phyloP scores from a whole-genome alignment of 2,797 vertebrate genomes.

The Poeciliopsis paucimaculata region DNA sequence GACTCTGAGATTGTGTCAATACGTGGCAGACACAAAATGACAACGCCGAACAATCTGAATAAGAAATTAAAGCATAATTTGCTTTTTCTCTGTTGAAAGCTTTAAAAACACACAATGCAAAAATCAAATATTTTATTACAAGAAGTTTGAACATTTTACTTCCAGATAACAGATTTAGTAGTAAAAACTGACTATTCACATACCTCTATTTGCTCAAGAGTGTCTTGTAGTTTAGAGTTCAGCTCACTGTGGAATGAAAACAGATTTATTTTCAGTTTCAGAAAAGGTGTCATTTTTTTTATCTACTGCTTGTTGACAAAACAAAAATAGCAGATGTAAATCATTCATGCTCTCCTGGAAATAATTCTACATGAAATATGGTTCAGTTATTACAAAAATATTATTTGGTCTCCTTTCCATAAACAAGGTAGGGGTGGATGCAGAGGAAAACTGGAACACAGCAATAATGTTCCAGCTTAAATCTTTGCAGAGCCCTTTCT shows the following conservation, averaged over 20 bases:
- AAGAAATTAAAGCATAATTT: slow-evolving; percentile 46
- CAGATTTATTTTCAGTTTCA: not conserved
- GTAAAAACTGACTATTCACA: slow-evolving; percentile 41
- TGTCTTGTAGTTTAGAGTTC: slow-evolving; percentile 98
- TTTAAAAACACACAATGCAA: slow-evolving; percentile 37
- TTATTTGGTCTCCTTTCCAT: not conserved
- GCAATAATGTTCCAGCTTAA: not conserved
- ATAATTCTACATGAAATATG: not conserved
- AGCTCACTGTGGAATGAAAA: slow-evolving; percentile 83
- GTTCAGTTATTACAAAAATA: not conserved
- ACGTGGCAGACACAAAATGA: slow-evolving; percentile 47
- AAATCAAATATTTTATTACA: too few relatives aligned
- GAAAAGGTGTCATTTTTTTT: slow-evolving; percentile 6
- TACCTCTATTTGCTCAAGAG: slow-evolving; percentile 98
- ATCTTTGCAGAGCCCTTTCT: not conserved
- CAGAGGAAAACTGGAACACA: not conserved
- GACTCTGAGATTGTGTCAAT: slow-evolving; percentile 59
- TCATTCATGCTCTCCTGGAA: not conserved
- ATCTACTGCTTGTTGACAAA: not conserved
- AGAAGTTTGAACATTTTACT: slow-evolving; percentile 1
- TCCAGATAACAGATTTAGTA: slow-evolving; percentile 34
- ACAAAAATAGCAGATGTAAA: not conserved
- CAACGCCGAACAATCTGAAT: slow-evolving; percentile 46
- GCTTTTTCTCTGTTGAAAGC: slow-evolving; percentile 42
- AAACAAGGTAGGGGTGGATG: not conserved